These are phyloP conservation scores for Dryoscopus gambensis DNA, from an alignment of 2,113 vertebrate species.

Conservation along the genomic window DNA sequence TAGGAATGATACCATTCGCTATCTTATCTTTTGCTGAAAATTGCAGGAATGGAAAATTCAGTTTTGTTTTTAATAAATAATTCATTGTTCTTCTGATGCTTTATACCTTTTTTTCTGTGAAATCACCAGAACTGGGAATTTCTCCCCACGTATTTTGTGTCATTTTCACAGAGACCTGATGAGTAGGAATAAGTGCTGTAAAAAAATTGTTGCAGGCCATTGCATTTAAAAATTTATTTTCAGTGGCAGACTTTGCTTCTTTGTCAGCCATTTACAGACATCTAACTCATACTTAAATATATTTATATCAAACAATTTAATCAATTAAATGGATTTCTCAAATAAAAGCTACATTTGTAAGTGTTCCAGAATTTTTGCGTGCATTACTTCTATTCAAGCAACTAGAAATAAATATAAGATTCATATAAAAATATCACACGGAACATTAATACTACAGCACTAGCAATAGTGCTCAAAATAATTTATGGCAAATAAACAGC, in stretches of 20 bases:
- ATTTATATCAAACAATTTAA: constrained; percentile 18
- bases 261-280: neutral
- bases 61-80: constrained; percentile 22
- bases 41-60: neutral
- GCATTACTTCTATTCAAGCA: constrained; percentile 25
- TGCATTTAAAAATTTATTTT: neutral
- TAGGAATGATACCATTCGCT: neutral
- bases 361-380: constrained; percentile 48
- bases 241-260: neutral
- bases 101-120: neutral
- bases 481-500: constrained; percentile 64
- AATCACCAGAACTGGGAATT: neutral
- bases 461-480: constrained; percentile 51
- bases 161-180: neutral
- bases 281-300: neutral
- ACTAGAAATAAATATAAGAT: constrained; percentile 49
- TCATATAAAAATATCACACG: constrained; percentile 32
- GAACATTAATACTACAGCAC: constrained; percentile 42
- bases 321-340: neutral
- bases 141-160: neutral
- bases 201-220: neutral
- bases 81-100: neutral
- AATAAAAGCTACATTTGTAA: constrained; percentile 50
- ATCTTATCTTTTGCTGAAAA: neutral
- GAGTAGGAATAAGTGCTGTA: neutral